These are phyloP conservation scores for Sebastes glaucus DNA, from an alignment of 2,797 vertebrate genomes.

Conservation along the genomic window DNA sequence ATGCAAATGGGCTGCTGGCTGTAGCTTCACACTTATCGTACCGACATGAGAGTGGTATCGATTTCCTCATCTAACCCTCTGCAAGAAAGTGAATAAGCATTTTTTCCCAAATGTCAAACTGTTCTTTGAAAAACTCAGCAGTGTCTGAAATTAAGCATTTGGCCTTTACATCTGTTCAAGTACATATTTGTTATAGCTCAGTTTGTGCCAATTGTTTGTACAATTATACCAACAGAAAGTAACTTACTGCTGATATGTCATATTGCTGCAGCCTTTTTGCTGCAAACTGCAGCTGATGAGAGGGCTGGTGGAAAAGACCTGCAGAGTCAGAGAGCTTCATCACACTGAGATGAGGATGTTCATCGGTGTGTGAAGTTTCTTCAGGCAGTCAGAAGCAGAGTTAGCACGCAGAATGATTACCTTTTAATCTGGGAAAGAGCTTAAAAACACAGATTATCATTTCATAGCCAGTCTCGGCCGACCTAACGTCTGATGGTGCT, in stretches of 20 bases:
- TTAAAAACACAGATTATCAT: conserved; percentile 25
- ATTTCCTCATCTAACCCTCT: not conserved
- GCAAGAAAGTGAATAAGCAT: not conserved
- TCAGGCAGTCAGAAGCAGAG: conserved; percentile 56
- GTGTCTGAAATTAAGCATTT: not conserved
- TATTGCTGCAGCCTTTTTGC: not conserved
- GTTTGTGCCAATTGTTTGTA: not conserved
- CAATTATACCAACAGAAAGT: not conserved
- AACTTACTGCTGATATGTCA: not conserved
- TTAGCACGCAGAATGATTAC: conserved; percentile 38
- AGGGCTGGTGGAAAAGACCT: conserved; percentile 42
- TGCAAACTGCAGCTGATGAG: conserved; percentile 43
- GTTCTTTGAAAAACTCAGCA: not conserved
- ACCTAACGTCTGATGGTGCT: not conserved
- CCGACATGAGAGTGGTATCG: not conserved
- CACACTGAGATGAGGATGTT: conserved; percentile 60
- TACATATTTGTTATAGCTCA: not conserved
- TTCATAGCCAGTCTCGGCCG: conserved; percentile 3
- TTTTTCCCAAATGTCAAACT: not conserved
- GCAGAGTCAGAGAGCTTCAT: conserved; percentile 62
- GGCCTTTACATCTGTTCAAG: not conserved
- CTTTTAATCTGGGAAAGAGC: conserved; percentile 39
- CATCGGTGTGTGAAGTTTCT: conserved; percentile 70
- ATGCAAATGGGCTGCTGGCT: not conserved
- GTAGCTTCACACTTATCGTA: not conserved